Evolutionary conservation across 2,888 invertebrate genomes (phyloP).

Genomic region (Venusia cambrica): DNA sequence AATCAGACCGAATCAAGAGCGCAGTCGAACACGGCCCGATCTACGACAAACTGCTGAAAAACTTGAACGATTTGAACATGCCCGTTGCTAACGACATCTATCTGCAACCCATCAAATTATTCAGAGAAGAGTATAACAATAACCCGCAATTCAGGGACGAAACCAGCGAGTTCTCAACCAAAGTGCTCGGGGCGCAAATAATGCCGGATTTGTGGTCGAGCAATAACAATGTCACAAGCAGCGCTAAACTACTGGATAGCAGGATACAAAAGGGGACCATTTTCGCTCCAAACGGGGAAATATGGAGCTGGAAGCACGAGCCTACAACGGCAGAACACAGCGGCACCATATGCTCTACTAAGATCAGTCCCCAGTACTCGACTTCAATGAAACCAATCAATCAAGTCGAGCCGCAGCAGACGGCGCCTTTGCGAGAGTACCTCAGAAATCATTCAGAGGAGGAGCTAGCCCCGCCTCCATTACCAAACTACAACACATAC

Average conservation of each 20-base stretch:
- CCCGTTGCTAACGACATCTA: constrained; percentile 76
- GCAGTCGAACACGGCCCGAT: constrained; percentile 81
- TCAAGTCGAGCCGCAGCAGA: constrained; percentile 70
- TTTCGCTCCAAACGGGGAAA: constrained; percentile 75
- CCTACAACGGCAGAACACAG: constrained; percentile 72
- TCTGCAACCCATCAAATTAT: constrained; percentile 76
- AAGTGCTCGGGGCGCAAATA: constrained; percentile 66
- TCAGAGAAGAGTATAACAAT: constrained; percentile 76
- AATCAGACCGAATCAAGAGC: constrained; percentile 80
- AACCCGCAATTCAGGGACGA: constrained; percentile 80
- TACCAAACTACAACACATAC: constrained; percentile 72
- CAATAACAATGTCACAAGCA: constrained; percentile 68
- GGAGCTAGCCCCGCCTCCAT: constrained; percentile 61
- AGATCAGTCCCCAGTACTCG: constrained; percentile 72
- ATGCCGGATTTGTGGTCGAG: constrained; percentile 67
- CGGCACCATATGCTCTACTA: constrained; percentile 69
- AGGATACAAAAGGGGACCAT: constrained; percentile 74
- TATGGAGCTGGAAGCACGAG: constrained; percentile 78
- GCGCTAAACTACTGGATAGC: constrained; percentile 62
- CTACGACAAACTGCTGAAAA: constrained; percentile 80
- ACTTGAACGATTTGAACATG: constrained; percentile 75
- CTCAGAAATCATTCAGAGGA: constrained; percentile 63
- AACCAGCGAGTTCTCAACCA: constrained; percentile 73
- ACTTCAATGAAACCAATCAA: constrained; percentile 67
- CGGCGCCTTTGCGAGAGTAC: constrained; percentile 66